phyloP scores from a whole-genome alignment of 2,113 vertebrate species.

The Eulacestoma nigropectus region DNA sequence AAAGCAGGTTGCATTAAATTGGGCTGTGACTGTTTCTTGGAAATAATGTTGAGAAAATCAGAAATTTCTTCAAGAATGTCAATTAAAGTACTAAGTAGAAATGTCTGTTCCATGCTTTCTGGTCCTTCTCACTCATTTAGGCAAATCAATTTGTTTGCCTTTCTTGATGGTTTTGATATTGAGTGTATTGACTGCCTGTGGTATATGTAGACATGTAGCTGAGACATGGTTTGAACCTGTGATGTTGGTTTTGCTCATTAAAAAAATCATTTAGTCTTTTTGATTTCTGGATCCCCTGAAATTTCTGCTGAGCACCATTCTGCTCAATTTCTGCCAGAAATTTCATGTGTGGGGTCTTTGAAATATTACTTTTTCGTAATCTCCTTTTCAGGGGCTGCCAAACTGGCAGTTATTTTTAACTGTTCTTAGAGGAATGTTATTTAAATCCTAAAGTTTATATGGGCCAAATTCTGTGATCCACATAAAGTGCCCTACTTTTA shows the following conservation, averaged over 20 bases:
- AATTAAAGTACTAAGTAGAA: neutral
- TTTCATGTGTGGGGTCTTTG: neutral
- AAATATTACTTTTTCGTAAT: neutral
- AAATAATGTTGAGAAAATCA: neutral
- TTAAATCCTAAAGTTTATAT: neutral
- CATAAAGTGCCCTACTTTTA: neutral
- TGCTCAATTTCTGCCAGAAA: neutral
- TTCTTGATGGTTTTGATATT: neutral
- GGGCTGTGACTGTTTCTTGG: neutral
- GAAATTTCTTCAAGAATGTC: neutral
- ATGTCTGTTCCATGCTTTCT: neutral
- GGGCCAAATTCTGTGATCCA: neutral
- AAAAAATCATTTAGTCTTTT: neutral
- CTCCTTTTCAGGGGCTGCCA: neutral
- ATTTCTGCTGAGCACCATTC: neutral
- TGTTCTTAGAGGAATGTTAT: neutral
- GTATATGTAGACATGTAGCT: neutral
- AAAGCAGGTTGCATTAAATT: neutral
- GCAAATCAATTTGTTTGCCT: neutral
- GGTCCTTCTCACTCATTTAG: neutral
- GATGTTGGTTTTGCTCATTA: neutral
- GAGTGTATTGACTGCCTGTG: fast-evolving
- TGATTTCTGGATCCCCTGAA: neutral
- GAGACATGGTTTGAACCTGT: neutral
- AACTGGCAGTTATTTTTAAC: neutral